Evolutionary conservation across 2,888 invertebrate species (phyloP).

Genomic region (Eurytoma californica): DNA sequence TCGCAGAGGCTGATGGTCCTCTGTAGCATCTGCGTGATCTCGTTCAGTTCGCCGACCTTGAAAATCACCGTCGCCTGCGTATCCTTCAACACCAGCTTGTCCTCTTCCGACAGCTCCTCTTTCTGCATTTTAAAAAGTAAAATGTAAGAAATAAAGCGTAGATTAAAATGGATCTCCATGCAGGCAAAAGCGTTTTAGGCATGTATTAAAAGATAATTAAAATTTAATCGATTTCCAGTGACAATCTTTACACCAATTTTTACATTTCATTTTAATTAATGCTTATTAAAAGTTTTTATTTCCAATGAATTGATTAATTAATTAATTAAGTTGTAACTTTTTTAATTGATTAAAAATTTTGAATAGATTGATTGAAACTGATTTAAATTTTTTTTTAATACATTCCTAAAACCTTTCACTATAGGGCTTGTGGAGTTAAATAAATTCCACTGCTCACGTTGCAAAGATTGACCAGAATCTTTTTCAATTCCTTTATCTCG

Average conservation of each 20-base stretch:
- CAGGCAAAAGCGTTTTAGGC: no score
- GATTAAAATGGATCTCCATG: no score
- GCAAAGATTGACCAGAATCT: not conserved
- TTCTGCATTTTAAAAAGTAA: constrained; percentile 73
- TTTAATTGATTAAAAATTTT: no score
- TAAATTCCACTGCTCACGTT: not conserved
- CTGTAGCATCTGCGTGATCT: constrained; percentile 79
- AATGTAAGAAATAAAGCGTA: not conserved
- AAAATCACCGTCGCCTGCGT: constrained; percentile 78
- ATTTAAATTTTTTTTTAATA: no score
- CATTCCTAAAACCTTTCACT: no score
- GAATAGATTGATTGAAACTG: no score
- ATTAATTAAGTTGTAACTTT: no score
- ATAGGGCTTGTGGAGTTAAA: no score
- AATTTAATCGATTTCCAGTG: no score
- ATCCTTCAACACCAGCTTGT: constrained; percentile 78
- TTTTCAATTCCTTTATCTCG: constrained; percentile 35
- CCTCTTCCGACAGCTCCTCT: constrained; percentile 78
- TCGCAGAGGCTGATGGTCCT: constrained; percentile 76
- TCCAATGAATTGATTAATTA: no score
- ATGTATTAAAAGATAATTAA: not conserved
- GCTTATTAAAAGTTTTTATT: not conserved
- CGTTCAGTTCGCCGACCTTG: constrained; percentile 80
- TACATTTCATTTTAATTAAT: not conserved
- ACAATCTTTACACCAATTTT: not conserved